Conservation (phyloP, 2,113 vertebrate species). For the Myodes glareolus region DNA sequence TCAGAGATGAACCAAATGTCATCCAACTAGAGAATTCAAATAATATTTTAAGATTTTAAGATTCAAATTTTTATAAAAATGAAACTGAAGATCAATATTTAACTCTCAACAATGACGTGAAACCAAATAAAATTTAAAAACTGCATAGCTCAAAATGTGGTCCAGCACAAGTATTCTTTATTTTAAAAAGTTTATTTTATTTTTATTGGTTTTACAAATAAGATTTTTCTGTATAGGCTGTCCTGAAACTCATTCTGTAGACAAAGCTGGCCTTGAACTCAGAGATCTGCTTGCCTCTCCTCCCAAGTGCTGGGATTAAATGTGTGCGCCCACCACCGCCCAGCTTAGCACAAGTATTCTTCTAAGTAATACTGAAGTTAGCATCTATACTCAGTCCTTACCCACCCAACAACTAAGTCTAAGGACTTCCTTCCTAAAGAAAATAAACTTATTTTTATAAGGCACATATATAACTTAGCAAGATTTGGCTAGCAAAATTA, state of each 20-base stretch:
- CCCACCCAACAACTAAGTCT: not conserved
- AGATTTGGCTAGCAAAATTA: constrained; percentile 44
- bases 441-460: constrained; percentile 46
- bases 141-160: constrained; percentile 36
- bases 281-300: not conserved
- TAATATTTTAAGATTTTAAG: constrained; percentile 28
- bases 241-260: not conserved
- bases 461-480: not conserved
- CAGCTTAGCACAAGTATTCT: not conserved
- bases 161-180: not conserved
- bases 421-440: constrained; percentile 40
- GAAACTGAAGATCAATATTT: constrained; percentile 6
- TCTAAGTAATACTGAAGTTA: not conserved
- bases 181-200: not conserved
- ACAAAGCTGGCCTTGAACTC: not conserved
- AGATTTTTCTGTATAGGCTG: not conserved
- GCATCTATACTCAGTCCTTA: not conserved
- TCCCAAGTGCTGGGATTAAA: not conserved
- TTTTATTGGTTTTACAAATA: not conserved
- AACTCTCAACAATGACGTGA: not conserved
- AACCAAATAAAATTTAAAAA: constrained; percentile 10
- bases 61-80: not conserved
- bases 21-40: not conserved
- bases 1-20: not conserved
- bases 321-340: not conserved